Evolutionary conservation across 2,888 invertebrate genomes (phyloP).

Genomic region (Apantesis nais): DNA sequence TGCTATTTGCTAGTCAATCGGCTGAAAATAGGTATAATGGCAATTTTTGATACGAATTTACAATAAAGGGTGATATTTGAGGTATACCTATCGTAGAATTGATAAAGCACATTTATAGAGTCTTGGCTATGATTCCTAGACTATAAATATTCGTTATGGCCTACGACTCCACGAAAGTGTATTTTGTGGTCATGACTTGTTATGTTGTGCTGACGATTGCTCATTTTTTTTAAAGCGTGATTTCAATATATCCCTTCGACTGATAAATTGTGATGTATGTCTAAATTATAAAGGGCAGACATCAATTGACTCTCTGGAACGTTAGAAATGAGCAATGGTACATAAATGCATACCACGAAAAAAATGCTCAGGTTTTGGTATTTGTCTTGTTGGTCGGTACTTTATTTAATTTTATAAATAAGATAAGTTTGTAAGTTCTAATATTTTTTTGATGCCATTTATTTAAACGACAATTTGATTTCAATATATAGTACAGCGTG

Average conservation of each 20-base stretch:
- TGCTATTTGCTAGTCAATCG: background rate
- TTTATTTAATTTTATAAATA: constrained; percentile 18
- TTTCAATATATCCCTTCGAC: background rate
- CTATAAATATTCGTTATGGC: background rate
- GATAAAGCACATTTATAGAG: constrained; percentile 9
- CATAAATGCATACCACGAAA: background rate
- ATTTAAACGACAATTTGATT: constrained; percentile 27
- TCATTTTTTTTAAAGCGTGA: background rate
- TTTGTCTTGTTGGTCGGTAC: constrained; percentile 20
- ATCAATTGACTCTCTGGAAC: background rate
- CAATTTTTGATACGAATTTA: constrained; percentile 27
- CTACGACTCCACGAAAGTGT: background rate
- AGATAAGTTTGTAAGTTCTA: constrained; percentile 32
- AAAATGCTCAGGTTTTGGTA: constrained; percentile 24
- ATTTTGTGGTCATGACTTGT: background rate
- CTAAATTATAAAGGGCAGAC: background rate
- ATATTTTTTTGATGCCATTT: constrained; percentile 39
- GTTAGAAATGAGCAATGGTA: background rate
- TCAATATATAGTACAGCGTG: background rate
- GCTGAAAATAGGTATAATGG: constrained; percentile 27
- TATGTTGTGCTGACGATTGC: background rate
- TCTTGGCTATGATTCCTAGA: constrained; percentile 4
- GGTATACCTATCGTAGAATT: constrained; percentile 2
- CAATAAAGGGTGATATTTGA: constrained; percentile 14
- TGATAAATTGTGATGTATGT: background rate